Evolutionary conservation across 2,888 invertebrate genomes (phyloP).

Genomic region (Cheilosia impressa): DNA sequence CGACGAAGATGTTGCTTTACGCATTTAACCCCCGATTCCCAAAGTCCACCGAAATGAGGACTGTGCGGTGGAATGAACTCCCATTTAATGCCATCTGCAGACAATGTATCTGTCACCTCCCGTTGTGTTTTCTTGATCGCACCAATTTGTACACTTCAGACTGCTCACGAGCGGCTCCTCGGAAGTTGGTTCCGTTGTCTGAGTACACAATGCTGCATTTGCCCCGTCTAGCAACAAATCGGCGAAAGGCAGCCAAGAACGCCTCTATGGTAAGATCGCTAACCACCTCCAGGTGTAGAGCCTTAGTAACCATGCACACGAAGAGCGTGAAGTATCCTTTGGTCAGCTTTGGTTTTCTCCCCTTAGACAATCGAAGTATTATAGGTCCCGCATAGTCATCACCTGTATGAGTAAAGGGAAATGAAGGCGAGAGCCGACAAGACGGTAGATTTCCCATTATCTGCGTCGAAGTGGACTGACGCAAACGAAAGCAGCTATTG

Average conservation of each 20-base stretch:
- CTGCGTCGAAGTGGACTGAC: constrained; percentile 31
- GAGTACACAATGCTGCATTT: constrained; percentile 28
- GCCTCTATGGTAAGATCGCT: constrained; percentile 6
- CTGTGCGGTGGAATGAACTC: background rate
- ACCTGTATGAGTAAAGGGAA: no score
- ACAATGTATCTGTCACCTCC: constrained; percentile 12
- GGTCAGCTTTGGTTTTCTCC: constrained; percentile 18
- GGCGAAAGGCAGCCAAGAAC: background rate
- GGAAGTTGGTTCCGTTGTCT: constrained; percentile 38
- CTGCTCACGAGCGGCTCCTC: constrained; percentile 24
- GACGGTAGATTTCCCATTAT: no score
- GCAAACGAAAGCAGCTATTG: constrained; percentile 50
- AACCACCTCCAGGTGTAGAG: constrained; percentile 21
- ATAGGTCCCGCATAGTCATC: no score
- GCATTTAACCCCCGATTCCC: no score
- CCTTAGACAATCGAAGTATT: constrained; percentile 4
- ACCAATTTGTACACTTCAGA: constrained; percentile 18
- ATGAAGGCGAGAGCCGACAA: no score
- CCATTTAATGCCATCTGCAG: constrained; percentile 18
- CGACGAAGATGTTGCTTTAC: constrained; percentile 57
- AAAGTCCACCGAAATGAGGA: no score
- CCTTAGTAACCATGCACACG: constrained; percentile 34
- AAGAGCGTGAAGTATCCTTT: constrained; percentile 38
- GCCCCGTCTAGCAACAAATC: no score
- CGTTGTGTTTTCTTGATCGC: constrained; percentile 12